phyloP scores from a whole-genome alignment of 1,140 invertebrate species.

The Atta cephalotes region DNA sequence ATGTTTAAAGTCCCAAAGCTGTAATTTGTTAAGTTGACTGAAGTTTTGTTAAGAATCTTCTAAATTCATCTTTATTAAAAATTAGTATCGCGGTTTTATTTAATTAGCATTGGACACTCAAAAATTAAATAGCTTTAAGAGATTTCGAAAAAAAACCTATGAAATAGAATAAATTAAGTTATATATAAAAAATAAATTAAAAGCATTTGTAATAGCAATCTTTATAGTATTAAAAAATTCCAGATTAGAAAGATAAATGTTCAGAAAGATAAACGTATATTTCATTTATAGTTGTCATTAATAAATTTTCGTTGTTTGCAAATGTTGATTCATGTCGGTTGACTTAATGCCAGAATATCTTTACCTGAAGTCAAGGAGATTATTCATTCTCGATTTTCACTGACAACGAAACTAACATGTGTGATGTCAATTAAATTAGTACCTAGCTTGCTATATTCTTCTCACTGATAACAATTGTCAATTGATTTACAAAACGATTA shows the following conservation, averaged over 20 bases:
- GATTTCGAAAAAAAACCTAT: background rate
- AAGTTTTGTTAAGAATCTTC: background rate
- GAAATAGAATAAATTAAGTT: background rate
- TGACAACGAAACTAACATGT: background rate
- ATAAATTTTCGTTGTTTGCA: background rate
- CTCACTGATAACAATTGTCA: constrained; percentile 1
- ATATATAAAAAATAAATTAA: constrained; percentile 17
- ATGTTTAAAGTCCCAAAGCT: background rate
- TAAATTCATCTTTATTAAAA: constrained; percentile 29
- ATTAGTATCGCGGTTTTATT: background rate
- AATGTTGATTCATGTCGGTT: background rate
- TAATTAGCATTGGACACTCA: background rate
- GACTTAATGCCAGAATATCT: background rate
- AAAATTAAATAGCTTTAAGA: constrained; percentile 4
- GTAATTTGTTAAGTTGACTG: no score
- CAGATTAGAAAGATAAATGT: background rate
- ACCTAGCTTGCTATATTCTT: background rate
- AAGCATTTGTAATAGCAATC: background rate
- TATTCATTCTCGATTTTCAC: background rate
- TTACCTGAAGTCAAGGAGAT: background rate
- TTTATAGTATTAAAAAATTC: background rate
- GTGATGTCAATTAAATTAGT: constrained; percentile 6
- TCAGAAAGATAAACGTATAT: background rate
- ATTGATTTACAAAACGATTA: constrained; percentile 13
- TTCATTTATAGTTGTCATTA: background rate